A percentile compares a stretch with the other conserved stretches of the same genome.
Evolutionary conservation across 2,888 invertebrate species (phyloP).

Genomic region (Melieria picta): DNA sequence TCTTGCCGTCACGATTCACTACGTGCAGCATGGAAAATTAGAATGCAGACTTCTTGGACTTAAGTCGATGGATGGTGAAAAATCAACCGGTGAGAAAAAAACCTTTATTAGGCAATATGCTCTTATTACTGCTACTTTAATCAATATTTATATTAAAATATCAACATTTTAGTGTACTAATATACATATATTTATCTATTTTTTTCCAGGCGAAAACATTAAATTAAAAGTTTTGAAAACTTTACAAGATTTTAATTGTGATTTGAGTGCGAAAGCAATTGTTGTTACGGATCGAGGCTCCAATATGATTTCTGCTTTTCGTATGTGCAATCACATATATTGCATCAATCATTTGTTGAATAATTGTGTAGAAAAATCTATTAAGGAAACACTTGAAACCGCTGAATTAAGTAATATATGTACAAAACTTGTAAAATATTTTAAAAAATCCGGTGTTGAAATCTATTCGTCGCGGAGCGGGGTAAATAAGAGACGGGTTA

Average conservation of each 20-base stretch:
- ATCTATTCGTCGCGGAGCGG: too few relatives aligned
- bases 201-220: conserved; percentile 26
- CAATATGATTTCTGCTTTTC: conserved; percentile 33
- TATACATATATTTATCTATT: neutral
- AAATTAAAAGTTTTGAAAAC: conserved; percentile 19
- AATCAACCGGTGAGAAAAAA: too few relatives aligned
- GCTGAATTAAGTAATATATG: conserved; percentile 20
- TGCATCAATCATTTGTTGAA: conserved; percentile 35
- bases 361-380: conserved; percentile 34
- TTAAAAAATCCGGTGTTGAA: too few relatives aligned
- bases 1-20: conserved; percentile 26
- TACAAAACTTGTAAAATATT: conserved; percentile 38
- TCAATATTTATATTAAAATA: neutral
- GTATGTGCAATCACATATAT: conserved; percentile 24
- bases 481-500: too few relatives aligned
- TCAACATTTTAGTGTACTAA: neutral
- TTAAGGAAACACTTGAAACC: conserved; percentile 25
- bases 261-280: too few relatives aligned
- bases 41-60: conserved; percentile 12
- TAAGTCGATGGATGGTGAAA: neutral
- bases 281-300: too few relatives aligned
- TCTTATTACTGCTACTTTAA: neutral
- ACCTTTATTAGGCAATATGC: neutral
- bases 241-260: conserved; percentile 18
- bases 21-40: conserved; percentile 13